Percentiles rank a stretch among this genome's conserved stretches.
phyloP scores from a whole-genome alignment of 2,113 vertebrate species.

The Mirza zaza region DNA sequence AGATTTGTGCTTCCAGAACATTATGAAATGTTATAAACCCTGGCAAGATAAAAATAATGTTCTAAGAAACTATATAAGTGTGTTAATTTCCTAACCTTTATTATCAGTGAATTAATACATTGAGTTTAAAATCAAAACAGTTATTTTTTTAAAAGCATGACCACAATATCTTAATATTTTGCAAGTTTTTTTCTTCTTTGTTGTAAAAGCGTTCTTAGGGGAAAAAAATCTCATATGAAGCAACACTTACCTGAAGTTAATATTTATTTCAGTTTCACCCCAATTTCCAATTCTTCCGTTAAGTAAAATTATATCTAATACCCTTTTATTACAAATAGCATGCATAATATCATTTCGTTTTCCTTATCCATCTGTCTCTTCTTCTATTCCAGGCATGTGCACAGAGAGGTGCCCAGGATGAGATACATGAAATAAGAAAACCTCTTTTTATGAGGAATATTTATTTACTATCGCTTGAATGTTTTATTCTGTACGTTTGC shows the following conservation, averaged over 20 bases:
- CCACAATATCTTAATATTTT: slow-evolving; percentile 15
- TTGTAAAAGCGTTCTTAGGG: slow-evolving; percentile 14
- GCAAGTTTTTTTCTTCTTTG: slow-evolving; percentile 2
- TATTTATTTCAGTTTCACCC: slow-evolving; percentile 48
- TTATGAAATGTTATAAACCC: neutral
- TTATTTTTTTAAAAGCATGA: neutral
- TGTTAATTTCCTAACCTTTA: neutral
- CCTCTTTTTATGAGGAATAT: neutral
- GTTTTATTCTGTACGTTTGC: neutral
- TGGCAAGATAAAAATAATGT: neutral
- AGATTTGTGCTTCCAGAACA: neutral
- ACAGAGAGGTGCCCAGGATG: neutral
- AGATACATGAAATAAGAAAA: neutral
- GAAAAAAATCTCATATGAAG: neutral
- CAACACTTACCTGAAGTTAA: slow-evolving; percentile 45
- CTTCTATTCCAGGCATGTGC: neutral
- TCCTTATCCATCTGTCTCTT: neutral
- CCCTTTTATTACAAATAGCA: slow-evolving; percentile 15
- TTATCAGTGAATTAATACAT: neutral
- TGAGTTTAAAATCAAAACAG: slow-evolving; percentile 36
- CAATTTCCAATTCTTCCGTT: slow-evolving; percentile 15
- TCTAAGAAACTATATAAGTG: neutral
- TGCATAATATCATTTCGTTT: neutral
- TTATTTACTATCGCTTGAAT: neutral
- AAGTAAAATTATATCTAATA: slow-evolving; percentile 45